Conservation (phyloP, 2,113 vertebrate genomes). For the Cynopterus brachyotis region DNA sequence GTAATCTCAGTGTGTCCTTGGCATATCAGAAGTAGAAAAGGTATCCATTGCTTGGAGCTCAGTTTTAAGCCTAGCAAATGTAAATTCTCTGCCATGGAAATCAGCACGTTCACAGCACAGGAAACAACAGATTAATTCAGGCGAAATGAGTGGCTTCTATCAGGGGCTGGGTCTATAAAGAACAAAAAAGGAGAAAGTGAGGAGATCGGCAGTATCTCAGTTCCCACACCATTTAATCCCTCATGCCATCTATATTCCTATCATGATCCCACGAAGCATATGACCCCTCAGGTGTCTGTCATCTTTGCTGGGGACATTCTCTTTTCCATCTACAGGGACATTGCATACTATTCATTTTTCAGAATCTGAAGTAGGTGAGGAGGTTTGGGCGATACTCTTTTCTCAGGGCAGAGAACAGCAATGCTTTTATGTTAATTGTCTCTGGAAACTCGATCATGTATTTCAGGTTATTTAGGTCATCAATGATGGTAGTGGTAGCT, state of each 20-base stretch:
- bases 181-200: neutral
- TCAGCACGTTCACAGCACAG: neutral
- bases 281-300: neutral
- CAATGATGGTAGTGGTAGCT: neutral
- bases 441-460: neutral
- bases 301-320: neutral
- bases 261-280: neutral
- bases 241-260: neutral
- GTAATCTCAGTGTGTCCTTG: neutral
- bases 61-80: neutral
- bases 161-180: neutral
- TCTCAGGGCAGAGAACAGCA: slow-evolving; percentile 14
- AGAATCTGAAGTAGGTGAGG: neutral
- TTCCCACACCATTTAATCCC: neutral
- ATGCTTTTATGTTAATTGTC: neutral
- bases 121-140: neutral
- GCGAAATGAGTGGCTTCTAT: neutral
- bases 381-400: neutral
- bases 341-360: neutral
- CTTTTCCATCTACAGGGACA: neutral
- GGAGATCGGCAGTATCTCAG: neutral
- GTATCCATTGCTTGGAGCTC: neutral
- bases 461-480: neutral
- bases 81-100: neutral
- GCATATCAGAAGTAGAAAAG: neutral